Evolutionary conservation across 2,113 vertebrate genomes (phyloP), one percentile per base, ranked within the genome.

Genomic region (Antechinus stuartii): DNA sequence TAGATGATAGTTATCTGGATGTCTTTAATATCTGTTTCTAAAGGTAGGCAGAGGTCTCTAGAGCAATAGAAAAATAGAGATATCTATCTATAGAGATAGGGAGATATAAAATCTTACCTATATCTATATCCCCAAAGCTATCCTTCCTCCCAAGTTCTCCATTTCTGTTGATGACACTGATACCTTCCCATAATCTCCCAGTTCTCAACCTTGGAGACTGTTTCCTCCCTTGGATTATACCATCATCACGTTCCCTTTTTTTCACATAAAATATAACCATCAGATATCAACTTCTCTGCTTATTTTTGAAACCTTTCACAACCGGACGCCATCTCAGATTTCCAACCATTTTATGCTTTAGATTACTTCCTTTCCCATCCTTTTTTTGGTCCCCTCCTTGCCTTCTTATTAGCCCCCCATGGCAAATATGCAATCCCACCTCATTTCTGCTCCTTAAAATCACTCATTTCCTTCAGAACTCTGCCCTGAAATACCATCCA

Each of bases 161-260:
- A 84, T 42, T n/a, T 42, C 68, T 84, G 7, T 84, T 42, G n/a
- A 84, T 84, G 68, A 42, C n/a, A 22, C 12, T 54, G 68, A 90
- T 46, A 92, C 26, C 30, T 93, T 91, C 25, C 90, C 23, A 35
- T 46, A 42, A 91, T 49, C 23, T 55, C 24, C 94, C 94, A 94
- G 47, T 84, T 23, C 68, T 84, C 68, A 7, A 84, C n/a, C 16
- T 42, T 84, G 7, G 68, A 42, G 16, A 84, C n/a, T 84, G n/a
- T 42, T 23, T 35, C 68, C 68, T 23, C 7, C 30, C 6, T n/a
- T 42, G 6, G 35, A 7, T 23, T 42, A 16, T 42, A 19, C 19
- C n/a, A 84, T 22, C 68, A 84, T 16, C n/a, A 35, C 1, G 35
- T n/a, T 42, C 68, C n/a, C 19, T 42, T 42, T 16, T 49, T 22